Base-by-base conservation (phyloP, 2,797 vertebrate genomes). In the Alfaro cultratus region DNA sequence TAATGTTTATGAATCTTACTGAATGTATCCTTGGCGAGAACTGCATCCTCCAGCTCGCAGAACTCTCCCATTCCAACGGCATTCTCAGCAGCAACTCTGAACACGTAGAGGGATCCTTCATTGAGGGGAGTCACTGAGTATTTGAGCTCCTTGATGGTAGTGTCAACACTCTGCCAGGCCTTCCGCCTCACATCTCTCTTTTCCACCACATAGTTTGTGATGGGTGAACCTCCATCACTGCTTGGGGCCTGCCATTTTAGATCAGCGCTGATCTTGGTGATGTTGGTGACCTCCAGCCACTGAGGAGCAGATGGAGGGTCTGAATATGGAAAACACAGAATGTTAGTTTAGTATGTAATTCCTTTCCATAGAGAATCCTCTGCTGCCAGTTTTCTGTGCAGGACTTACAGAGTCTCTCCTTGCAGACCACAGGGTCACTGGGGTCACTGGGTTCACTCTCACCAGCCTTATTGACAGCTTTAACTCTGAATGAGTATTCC, bases 181-280 rank as follows among this genome's bases (percentile, higher is more conserved):
- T 99, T 99, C 57, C 99, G 95, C 79, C 98, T 96, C 55, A 99
- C 98, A 1, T 99, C 99, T 92, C 98, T 97, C 93, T 99, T 99
- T 93, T 99, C 99, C 90, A 99, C 98, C 60, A 99, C 97, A 13
- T 99, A 99, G 95, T 99, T 99, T 83, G 98, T 99, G 93, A 99
- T 97, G 84, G 98, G 98, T 0, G 99, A 99, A 60, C 98, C 99
- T 1, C 99, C 98, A 3, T 99, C 97, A 67, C 93, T 97, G 93
- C 97, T 97, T 73, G 99, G 98, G 76, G 93, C 95, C 85, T 97
- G 97, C 98, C 98, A 99, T 90, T 99, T 99, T 80, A 99, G 95
- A 51, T 97, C 97, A 34, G 97, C 98, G 41, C 94, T 95, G 81
- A 96, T 96, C 95, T 99, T 99, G 75, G 97, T 97, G 87, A 99